Evolutionary conservation across 2,888 invertebrate genomes (phyloP).

Genomic region (Holacanthella duospinosa): DNA sequence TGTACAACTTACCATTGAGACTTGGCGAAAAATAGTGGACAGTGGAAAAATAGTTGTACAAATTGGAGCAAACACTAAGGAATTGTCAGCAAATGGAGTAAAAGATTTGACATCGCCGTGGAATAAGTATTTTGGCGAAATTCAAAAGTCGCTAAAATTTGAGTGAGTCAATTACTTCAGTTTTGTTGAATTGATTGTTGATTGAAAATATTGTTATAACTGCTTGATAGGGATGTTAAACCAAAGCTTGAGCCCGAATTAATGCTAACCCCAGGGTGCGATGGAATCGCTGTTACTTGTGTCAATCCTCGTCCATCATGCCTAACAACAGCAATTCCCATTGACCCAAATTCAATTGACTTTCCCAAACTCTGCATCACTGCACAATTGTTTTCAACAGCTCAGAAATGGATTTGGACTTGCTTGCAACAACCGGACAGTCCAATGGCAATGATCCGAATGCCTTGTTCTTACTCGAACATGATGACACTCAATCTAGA

Average conservation of each 20-base stretch:
- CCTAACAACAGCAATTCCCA: conserved; percentile 32
- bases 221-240: conserved; percentile 16
- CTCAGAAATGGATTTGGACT: conserved; percentile 37
- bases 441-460: conserved; percentile 29
- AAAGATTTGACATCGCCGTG: conserved; percentile 27
- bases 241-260: conserved; percentile 26
- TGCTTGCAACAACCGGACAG: conserved; percentile 32
- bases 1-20: conserved; percentile 18
- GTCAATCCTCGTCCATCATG: conserved; percentile 27
- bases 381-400: conserved; percentile 35
- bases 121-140: conserved; percentile 26
- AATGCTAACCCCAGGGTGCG: conserved; percentile 22
- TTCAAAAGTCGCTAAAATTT: conserved; percentile 20
- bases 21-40: conserved; percentile 30
- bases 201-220: background rate
- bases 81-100: conserved; percentile 8
- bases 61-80: conserved; percentile 27
- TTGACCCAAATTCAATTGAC: conserved; percentile 28
- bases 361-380: conserved; percentile 35
- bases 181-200: background rate
- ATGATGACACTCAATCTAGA: conserved; percentile 34
- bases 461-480: conserved; percentile 37
- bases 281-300: conserved; percentile 25
- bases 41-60: conserved; percentile 25
- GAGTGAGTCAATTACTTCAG: conserved; percentile 8